Conservation (phyloP, 2,888 invertebrate genomes). For the Chalcis sispes region DNA sequence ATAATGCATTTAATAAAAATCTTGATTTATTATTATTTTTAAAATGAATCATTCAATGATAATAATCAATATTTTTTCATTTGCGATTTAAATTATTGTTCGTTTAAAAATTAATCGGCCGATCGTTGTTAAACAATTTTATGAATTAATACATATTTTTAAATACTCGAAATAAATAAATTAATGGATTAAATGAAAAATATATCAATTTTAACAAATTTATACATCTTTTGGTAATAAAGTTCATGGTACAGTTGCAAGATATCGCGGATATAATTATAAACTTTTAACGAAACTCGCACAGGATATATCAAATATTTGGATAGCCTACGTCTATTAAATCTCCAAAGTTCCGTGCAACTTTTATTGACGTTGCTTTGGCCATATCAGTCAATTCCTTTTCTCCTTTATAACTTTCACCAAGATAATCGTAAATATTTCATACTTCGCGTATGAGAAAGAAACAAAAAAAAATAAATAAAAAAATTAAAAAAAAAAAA, state of each 20-base stretch:
- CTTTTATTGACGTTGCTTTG: slow-evolving; percentile 21
- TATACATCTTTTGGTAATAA: no score
- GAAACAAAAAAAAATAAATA: neutral
- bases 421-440: slow-evolving; percentile 34
- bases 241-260: no score
- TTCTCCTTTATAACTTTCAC: slow-evolving; percentile 13
- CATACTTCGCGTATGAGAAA: neutral
- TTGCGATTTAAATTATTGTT: no score
- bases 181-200: neutral
- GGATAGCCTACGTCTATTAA: slow-evolving; percentile 27
- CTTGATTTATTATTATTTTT: no score
- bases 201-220: neutral
- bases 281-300: slow-evolving; percentile 5
- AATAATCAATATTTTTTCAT: no score
- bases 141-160: neutral
- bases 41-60: no score
- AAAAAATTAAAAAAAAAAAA: neutral
- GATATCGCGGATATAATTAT: slow-evolving; percentile 11
- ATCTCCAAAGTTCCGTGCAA: slow-evolving; percentile 28
- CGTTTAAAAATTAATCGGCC: no score
- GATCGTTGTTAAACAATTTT: no score
- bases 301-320: slow-evolving; percentile 28
- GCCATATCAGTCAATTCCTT: slow-evolving; percentile 31
- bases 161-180: neutral
- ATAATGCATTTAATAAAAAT: no score